Conservation (phyloP, 2,888 invertebrate genomes). For the Calameuta idolon region DNA sequence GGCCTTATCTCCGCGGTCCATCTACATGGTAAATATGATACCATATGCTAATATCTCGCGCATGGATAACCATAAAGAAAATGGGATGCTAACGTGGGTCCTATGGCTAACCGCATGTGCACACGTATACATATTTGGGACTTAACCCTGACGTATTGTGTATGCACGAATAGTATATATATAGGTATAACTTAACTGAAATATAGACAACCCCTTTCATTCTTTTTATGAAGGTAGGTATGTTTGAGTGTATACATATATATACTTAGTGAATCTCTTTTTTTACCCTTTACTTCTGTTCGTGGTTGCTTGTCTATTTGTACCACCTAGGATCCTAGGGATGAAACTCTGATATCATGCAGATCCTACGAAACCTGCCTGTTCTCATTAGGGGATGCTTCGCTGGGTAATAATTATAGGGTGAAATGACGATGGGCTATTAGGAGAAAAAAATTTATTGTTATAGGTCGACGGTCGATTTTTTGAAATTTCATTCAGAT, state of each 20-base stretch:
- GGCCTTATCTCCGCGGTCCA: not conserved
- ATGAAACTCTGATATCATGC: not conserved
- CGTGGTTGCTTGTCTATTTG: not conserved
- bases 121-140: not conserved
- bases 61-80: slow-evolving; percentile 44
- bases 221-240: not conserved
- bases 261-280: not conserved
- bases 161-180: not conserved
- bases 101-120: slow-evolving; percentile 38
- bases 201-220: not conserved
- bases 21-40: slow-evolving; percentile 46
- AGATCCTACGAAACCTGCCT: not conserved
- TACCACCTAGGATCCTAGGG: not conserved
- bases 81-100: slow-evolving; percentile 15
- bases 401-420: not conserved
- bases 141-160: not conserved
- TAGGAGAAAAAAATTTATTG: not conserved
- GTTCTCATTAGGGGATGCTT: not conserved
- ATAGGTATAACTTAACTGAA: not conserved
- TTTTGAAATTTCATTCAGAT: not conserved
- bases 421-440: not conserved
- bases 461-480: not conserved
- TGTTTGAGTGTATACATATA: not conserved
- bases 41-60: slow-evolving; percentile 64
- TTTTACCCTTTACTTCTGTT: not conserved